Evolutionary conservation across 2,888 invertebrate species (phyloP), one percentile per base, ranked within the genome.

Genomic region (Apodemia duryi): DNA sequence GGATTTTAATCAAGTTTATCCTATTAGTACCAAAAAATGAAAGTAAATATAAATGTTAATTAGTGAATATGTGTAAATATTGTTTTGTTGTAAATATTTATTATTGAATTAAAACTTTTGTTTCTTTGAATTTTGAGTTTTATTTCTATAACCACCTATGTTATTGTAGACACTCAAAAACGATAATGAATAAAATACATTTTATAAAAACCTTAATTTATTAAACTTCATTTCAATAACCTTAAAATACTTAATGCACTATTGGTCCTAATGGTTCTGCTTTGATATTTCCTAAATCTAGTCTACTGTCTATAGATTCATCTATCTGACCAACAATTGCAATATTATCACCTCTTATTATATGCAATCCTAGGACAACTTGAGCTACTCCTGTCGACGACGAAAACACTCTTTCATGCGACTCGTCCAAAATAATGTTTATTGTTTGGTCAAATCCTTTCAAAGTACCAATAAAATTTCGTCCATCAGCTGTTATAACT

Each of bases 361-460:
- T 98, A 82, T 99, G 99, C 64, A 99, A 93, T 32, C 99, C 99
- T 61, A 99, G 93, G 67, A 98, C 97, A 67, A 99, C 98, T 75
- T 91, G 91, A 54, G 91, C 91, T 49, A 99, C 97, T 43, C 99
- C 99, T 73, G 96, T 94, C 1, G 96, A 95, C 10, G 96, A 95
- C 63, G 98, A 98, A 88, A 98, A 99, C n/a, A 99, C 98, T 77
- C 99, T 93, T 86, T 99, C 99, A 81, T 99, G 98, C 49, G 98
- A 98, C 86, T 99, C 99, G 81, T 99, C 99, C 71, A 99, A 91
- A 76, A 99, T 98, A 72, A 99, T 93, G 83, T 99, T 99, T 73
- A 99, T 98, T n/a, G 99, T 98, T 89, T 99, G 99, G 88, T 99
- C 99, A 87, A 98, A 99, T 43, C 99, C 99, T 86, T 99, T 99